Conservation (phyloP, 2,113 vertebrate genomes). For the Zosterops hypoxanthus region DNA sequence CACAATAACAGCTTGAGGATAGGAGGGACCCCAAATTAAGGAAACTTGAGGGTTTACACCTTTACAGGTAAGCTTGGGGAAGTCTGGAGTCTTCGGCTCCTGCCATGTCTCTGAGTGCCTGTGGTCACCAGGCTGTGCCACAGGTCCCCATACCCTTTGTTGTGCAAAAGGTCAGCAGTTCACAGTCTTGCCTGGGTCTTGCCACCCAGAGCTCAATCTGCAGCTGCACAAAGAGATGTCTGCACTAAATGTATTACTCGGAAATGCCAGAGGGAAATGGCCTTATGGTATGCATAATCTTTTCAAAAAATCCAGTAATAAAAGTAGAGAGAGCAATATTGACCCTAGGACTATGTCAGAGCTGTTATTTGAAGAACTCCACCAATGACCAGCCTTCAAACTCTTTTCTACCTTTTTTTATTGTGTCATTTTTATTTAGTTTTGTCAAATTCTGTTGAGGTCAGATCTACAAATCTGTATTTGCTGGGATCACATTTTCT, state of each 20-base stretch:
- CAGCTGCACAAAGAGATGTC: not conserved
- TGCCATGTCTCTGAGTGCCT: fast-evolving
- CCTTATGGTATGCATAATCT: not conserved
- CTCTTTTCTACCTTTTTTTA: not conserved
- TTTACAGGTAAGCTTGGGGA: fast-evolving
- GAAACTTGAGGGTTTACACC: not conserved
- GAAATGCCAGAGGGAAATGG: not conserved
- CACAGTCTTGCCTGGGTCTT: not conserved
- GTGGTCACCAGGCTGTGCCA: not conserved
- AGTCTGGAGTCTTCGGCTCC: not conserved
- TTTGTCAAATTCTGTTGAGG: not conserved
- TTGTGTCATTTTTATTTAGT: not conserved
- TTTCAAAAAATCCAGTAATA: not conserved
- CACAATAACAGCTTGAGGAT: not conserved
- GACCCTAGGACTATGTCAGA: not conserved
- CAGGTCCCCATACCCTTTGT: not conserved
- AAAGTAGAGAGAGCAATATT: not conserved
- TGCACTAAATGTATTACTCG: not conserved
- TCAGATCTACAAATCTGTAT: not conserved
- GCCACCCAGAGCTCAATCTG: not conserved
- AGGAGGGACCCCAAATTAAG: not conserved
- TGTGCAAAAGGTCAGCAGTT: not conserved
- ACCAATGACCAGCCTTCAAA: not conserved
- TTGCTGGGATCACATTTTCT: not conserved
- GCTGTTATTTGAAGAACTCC: not conserved